A percentile compares a stretch with the other conserved stretches of the same genome.
These are phyloP conservation scores for Phoenicopterus ruber DNA, from an alignment of 2,113 vertebrate genomes.

Conservation along the genomic window DNA sequence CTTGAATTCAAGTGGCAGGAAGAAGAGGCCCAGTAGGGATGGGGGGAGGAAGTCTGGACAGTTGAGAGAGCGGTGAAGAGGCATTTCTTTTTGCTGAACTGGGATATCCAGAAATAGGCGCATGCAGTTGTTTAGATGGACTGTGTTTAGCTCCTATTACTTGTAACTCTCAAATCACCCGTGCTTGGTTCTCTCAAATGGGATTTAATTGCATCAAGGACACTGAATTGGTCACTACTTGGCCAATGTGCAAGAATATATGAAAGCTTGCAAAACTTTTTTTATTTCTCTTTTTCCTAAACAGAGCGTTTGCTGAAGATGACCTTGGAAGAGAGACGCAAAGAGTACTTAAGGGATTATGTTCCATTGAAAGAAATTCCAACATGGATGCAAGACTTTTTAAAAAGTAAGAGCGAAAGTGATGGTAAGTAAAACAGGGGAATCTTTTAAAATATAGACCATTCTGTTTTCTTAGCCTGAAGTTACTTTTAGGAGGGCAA, in stretches of 20 bases:
- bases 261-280: neutral
- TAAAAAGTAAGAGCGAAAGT: conserved; percentile 71
- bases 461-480: neutral
- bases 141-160: neutral
- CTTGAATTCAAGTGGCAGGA: neutral
- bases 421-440: conserved; percentile 68
- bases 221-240: neutral
- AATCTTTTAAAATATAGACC: neutral
- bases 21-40: neutral
- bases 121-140: neutral
- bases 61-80: neutral
- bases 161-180: neutral
- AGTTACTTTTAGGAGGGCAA: neutral
- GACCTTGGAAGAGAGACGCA: conserved; percentile 87
- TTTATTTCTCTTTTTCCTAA: neutral
- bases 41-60: neutral
- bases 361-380: conserved; percentile 82
- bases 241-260: neutral
- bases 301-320: conserved; percentile 89
- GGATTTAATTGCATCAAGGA: neutral
- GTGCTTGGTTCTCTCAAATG: neutral
- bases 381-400: conserved; percentile 83
- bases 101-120: neutral
- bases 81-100: neutral
- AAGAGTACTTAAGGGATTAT: conserved; percentile 84